A percentile compares a stretch with the other conserved stretches of the same genome.
These are phyloP conservation scores for Acleris sparsana DNA, from an alignment of 2,888 invertebrate species.

Conservation along the genomic window DNA sequence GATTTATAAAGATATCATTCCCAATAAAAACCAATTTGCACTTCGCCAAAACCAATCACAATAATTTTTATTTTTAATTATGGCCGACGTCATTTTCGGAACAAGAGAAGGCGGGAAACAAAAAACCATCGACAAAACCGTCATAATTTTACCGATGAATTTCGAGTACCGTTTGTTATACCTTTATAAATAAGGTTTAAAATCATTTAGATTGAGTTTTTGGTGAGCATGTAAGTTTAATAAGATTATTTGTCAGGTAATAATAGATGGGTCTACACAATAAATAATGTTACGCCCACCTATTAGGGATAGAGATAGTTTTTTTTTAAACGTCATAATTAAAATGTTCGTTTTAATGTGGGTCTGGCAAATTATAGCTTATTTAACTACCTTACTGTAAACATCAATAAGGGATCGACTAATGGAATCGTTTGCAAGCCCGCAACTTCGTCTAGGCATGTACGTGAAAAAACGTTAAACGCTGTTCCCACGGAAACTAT, in stretches of 20 bases:
- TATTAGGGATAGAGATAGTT: slow-evolving; percentile 49
- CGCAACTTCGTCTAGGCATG: no score
- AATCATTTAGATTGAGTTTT: slow-evolving; percentile 20
- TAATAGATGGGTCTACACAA: slow-evolving; percentile 57
- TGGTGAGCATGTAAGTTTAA: slow-evolving; percentile 44
- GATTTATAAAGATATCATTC: slow-evolving; percentile 34
- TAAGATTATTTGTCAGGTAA: slow-evolving; percentile 73
- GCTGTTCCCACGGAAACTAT: no score
- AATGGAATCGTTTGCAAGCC: neutral
- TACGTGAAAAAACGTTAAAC: no score
- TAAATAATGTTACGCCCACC: slow-evolving; percentile 50
- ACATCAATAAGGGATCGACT: neutral
- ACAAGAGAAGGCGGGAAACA: slow-evolving; percentile 43
- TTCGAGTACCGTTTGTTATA: neutral
- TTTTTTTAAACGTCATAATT: slow-evolving; percentile 45
- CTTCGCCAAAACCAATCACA: slow-evolving; percentile 81
- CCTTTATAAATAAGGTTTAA: neutral
- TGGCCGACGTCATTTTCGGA: slow-evolving; percentile 55
- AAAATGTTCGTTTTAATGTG: slow-evolving; percentile 24
- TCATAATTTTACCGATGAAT: neutral
- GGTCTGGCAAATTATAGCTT: slow-evolving; percentile 10
- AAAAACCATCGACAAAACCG: slow-evolving; percentile 42
- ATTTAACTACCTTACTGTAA: slow-evolving; percentile 4
- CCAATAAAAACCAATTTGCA: slow-evolving; percentile 70
- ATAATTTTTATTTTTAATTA: slow-evolving; percentile 80